Base-by-base conservation (phyloP, 1,140 invertebrate species). In the Leptopilina boulardi region DNA sequence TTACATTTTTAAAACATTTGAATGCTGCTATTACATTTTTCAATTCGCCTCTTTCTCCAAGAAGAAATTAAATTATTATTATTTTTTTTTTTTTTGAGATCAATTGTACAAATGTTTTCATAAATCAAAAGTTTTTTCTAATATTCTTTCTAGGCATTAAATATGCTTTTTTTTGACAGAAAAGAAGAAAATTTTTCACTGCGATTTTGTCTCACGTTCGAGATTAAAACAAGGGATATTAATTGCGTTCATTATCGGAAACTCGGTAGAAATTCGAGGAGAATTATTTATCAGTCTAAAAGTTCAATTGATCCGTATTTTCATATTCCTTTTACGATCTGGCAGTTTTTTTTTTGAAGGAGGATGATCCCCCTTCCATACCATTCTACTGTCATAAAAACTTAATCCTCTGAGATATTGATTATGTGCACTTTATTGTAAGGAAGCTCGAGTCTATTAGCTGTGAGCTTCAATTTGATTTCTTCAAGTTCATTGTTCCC, bases 391-490 rank as follows among this genome's bases (percentile, higher is more conserved):
- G 19, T 23, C 21, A 66, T 66, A n/a, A 66, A 66, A 66, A 66
- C 13, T 66, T 66, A 66, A 66, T 30, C 26, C 59, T 66, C 26
- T 66, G 8, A 3, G 59, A n/a, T 66, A 66, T 66, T 66, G 59
- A 66, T 66, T 66, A 30, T 66, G 34, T 38, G 59, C 59, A 34
- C 59, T 66, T 66, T 66, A 66, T 66, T n/a, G 13, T 26, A 30
- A 11, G 59, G 21, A 30, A 66, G 59, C 23, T 66, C 23, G 26
- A 30, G 21, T 30, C 59, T 66, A 66, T 30, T 66, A 66, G n/a
- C 59, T 66, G 47, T 38, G 15, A 59, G 59, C 21, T 30, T 66
- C 23, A 66, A 30, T 66, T 66, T 66, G 23, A 66, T 30, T 66
- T n/a, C 26, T n/a, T 30, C 59, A 26, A 66, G 26, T 66, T 66